Evolutionary conservation across 35 echinoderm and acorn worm genomes (phyloP), one percentile per base, ranked within the genome.

Genomic region (Amphiura filiformis): DNA sequence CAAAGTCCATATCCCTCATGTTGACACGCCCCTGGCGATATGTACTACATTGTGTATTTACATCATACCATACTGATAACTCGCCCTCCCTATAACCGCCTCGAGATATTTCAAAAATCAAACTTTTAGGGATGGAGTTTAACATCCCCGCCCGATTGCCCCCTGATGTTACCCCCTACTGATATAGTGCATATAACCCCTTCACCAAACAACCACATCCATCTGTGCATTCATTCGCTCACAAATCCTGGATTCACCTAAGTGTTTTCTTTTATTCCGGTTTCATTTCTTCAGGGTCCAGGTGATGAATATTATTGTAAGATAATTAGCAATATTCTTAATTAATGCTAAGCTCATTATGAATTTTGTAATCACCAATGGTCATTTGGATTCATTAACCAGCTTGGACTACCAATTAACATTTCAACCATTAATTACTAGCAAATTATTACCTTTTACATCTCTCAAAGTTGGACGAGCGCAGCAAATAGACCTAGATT

Each of bases 31-130:
- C 15, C 61, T 30, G 61, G 61, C 61, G 28, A 70, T 26, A 70
- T 70, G 61, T 70, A 70, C 28, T 70, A 70, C 61, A 70, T 70
- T 70, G 61, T 70, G 61, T 70, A 70, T 70, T 70, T 70, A 70
- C 61, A 70, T 70, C 61, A 70, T 70, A 70, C 61, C 61, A 70
- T 70, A 70, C 41, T 47, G 41, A 47, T 47, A 47, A 47, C 41
- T 47, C 41, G 41, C 41, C 41, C 41, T n/a, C n/a, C n/a, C n/a
- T n/a, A n/a, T n/a, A n/a, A n/a, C 20, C 44, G 44, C 44, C 44
- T 30, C 61, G 26, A 70, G 61, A 70, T 15, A 70, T 52, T 52
- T 30, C 61, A 47, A 70, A 70, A 70, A 70, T 70, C 9, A 70
- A 70, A 70, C 61, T 70, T n/a, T n/a, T 70, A 70, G 28, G 61